Percentiles rank a stretch among this genome's conserved stretches.
These are phyloP conservation scores for Telenomus remus DNA, from an alignment of 1,140 invertebrate genomes.

Conservation along the genomic window DNA sequence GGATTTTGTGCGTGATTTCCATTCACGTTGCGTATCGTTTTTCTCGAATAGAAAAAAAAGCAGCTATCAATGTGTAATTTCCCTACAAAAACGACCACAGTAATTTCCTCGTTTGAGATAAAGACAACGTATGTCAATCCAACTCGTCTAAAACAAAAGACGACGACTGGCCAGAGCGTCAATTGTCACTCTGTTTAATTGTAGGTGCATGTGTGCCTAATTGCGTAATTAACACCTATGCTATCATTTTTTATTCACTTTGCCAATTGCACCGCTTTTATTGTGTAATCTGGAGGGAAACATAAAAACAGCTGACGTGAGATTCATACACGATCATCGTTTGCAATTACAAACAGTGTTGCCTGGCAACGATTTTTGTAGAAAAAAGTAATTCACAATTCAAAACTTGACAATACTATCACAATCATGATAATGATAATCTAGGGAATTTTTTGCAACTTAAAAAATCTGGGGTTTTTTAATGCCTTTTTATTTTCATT, in stretches of 20 bases:
- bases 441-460: too few relatives aligned
- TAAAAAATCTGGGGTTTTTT: too few relatives aligned
- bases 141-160: conserved; percentile 23
- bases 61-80: conserved; percentile 26
- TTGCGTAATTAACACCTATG: conserved; percentile 21
- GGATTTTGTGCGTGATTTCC: conserved; percentile 4
- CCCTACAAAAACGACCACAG: conserved; percentile 20
- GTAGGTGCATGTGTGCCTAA: conserved; percentile 24
- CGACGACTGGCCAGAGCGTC: conserved; percentile 12
- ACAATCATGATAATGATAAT: too few relatives aligned
- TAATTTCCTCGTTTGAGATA: conserved; percentile 31
- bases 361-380: too few relatives aligned
- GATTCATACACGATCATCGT: too few relatives aligned
- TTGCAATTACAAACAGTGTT: too few relatives aligned
- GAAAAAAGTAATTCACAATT: too few relatives aligned
- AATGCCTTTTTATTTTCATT: too few relatives aligned
- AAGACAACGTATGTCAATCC: conserved; percentile 21
- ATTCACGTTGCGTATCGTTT: conserved; percentile 3
- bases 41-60: conserved; percentile 9
- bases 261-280: conserved; percentile 3
- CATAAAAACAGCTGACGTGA: too few relatives aligned
- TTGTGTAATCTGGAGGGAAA: conserved; percentile 4
- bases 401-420: too few relatives aligned
- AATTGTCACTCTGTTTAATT: conserved; percentile 28
- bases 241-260: conserved; percentile 2